Percentiles rank a stretch among this genome's conserved stretches.
Evolutionary conservation across 2,797 vertebrate species (phyloP).

Genomic region (Danio choprae): DNA sequence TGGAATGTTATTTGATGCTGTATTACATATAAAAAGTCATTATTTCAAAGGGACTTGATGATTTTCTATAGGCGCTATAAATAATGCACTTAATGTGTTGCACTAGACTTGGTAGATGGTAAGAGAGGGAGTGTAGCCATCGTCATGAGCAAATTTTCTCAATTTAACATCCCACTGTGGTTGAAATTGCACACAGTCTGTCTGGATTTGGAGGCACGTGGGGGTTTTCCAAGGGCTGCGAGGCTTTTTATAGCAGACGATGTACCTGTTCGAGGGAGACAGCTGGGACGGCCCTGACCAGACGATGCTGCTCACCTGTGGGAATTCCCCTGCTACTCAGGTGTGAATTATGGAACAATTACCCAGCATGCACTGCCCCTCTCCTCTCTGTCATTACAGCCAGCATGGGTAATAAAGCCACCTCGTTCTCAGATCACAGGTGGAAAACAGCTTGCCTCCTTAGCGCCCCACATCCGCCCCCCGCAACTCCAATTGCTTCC

Average conservation of each 20-base stretch:
- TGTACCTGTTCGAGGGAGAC: slow-evolving; percentile 48
- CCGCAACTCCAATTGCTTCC: slow-evolving; percentile 49
- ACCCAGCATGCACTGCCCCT: slow-evolving; percentile 58
- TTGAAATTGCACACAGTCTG: slow-evolving; percentile 17
- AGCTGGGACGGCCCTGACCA: slow-evolving; percentile 49
- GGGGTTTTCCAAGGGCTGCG: slow-evolving; percentile 28
- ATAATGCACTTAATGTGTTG: neutral
- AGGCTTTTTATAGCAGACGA: slow-evolving; percentile 26
- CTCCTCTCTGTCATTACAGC: slow-evolving; percentile 63
- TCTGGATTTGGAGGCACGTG: slow-evolving; percentile 39
- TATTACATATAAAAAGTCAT: no score
- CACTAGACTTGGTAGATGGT: slow-evolving; percentile 1
- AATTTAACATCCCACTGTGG: slow-evolving; percentile 29
- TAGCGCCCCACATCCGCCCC: slow-evolving; percentile 30
- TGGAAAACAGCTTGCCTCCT: slow-evolving; percentile 62
- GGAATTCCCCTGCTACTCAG: slow-evolving; percentile 66
- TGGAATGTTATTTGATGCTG: no score
- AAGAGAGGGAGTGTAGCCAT: slow-evolving; percentile 10
- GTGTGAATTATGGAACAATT: slow-evolving; percentile 67
- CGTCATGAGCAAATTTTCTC: slow-evolving; percentile 20
- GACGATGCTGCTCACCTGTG: slow-evolving; percentile 60
- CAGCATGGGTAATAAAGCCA: slow-evolving; percentile 60
- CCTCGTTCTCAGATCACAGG: slow-evolving; percentile 58
- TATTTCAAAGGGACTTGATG: no score
- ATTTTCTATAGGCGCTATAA: no score